Percentiles rank a stretch among this genome's conserved stretches.
These are phyloP conservation scores for Synanceia verrucosa DNA, from an alignment of 2,797 vertebrate genomes.

Conservation along the genomic window DNA sequence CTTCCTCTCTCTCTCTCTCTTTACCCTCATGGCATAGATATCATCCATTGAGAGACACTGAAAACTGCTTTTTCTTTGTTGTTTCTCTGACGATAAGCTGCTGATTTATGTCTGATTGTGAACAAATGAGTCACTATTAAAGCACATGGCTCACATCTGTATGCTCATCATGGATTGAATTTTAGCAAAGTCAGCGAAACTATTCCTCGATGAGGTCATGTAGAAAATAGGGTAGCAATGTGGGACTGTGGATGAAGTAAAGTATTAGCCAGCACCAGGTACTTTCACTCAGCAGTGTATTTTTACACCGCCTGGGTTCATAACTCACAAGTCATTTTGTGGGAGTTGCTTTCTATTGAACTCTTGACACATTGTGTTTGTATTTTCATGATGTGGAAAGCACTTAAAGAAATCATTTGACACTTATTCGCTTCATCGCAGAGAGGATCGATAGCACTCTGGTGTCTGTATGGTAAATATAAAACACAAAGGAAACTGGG, in stretches of 20 bases:
- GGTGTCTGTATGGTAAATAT: neutral
- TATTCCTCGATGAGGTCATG: slow-evolving; percentile 35
- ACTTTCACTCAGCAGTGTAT: slow-evolving; percentile 1
- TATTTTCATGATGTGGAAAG: neutral
- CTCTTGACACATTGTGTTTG: neutral
- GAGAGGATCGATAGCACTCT: neutral
- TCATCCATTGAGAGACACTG: neutral
- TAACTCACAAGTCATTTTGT: neutral
- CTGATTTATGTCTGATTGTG: slow-evolving; percentile 4
- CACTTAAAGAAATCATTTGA: neutral
- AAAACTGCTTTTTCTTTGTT: neutral
- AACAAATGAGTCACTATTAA: slow-evolving; percentile 39
- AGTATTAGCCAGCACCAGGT: neutral
- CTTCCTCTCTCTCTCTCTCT: neutral
- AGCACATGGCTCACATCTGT: slow-evolving; percentile 23
- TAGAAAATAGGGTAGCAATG: slow-evolving; percentile 17
- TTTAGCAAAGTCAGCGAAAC: slow-evolving; percentile 39
- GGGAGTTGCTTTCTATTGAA: neutral
- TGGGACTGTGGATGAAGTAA: neutral
- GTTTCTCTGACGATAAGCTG: neutral
- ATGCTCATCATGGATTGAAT: slow-evolving; percentile 23
- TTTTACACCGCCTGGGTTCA: neutral
- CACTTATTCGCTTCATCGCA: neutral
- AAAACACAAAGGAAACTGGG: neutral
- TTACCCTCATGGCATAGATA: slow-evolving; percentile 1